Evolutionary conservation across 2,888 invertebrate species (phyloP).

Genomic region (Acanthosoma haemorrhoidale): DNA sequence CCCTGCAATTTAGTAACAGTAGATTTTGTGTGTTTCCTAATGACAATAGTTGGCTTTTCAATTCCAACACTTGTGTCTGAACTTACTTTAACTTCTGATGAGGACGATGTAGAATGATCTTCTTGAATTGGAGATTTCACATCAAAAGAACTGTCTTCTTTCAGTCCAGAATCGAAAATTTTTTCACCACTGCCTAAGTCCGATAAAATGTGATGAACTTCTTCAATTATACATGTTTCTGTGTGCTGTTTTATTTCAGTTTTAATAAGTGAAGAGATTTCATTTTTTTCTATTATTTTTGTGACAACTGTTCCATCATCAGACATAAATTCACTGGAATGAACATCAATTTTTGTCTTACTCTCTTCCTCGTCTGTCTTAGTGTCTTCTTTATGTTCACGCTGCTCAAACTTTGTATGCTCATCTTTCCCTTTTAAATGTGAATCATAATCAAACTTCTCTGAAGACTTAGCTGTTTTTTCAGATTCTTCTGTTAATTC

Average conservation of each 20-base stretch:
- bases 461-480: background rate
- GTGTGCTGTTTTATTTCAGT: conserved; percentile 12
- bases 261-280: background rate
- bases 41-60: conserved; percentile 45
- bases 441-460: background rate
- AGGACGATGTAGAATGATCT: conserved; percentile 43
- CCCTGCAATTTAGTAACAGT: conserved; percentile 30
- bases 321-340: conserved; percentile 38
- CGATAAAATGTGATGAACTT: conserved; percentile 33
- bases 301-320: conserved; percentile 44
- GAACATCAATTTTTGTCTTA: conserved; percentile 38
- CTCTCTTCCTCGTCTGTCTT: conserved; percentile 32
- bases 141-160: conserved; percentile 39
- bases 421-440: background rate
- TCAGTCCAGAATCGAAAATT: conserved; percentile 38
- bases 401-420: background rate
- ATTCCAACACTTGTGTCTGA: conserved; percentile 44
- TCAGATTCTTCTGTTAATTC: background rate
- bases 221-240: conserved; percentile 41
- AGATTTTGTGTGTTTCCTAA: conserved; percentile 45
- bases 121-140: conserved; percentile 39
- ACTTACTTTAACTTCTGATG: conserved; percentile 46
- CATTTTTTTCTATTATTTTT: conserved; percentile 42
- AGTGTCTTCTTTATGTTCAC: conserved; percentile 45
- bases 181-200: conserved; percentile 38